Evolutionary conservation across 2,797 vertebrate genomes (phyloP).

Genomic region (Synanceia verrucosa): DNA sequence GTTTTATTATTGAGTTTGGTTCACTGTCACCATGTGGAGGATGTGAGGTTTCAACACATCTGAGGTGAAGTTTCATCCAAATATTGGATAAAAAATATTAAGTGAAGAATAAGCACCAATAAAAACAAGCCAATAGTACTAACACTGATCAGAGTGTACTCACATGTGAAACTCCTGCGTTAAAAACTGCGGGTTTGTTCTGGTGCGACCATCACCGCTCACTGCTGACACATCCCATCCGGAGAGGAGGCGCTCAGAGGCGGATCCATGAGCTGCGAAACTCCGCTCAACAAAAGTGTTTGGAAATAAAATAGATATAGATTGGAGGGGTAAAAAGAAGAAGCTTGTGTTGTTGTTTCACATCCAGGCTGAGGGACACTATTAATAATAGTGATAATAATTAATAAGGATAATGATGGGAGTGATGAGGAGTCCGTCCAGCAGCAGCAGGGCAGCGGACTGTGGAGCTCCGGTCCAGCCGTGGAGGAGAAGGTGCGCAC

Average conservation of each 20-base stretch:
- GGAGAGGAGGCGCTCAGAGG: conserved; percentile 29
- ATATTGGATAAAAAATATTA: too few relatives aligned
- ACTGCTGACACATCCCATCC: conserved; percentile 34
- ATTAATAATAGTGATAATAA: too few relatives aligned
- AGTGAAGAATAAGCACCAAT: too few relatives aligned
- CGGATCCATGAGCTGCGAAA: conserved; percentile 39
- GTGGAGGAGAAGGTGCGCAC: conserved; percentile 36
- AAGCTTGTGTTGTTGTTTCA: neutral
- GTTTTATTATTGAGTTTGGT: neutral
- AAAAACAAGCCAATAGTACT: too few relatives aligned
- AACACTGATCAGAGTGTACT: conserved; percentile 12
- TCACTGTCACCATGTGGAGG: too few relatives aligned
- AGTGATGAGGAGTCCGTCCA: conserved; percentile 1
- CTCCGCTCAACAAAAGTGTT: conserved; percentile 13
- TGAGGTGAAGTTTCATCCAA: too few relatives aligned
- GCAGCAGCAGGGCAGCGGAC: conserved; percentile 23
- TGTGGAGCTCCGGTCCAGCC: conserved; percentile 31
- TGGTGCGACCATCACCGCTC: conserved; percentile 34
- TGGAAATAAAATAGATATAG: neutral
- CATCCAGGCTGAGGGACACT: conserved; percentile 21
- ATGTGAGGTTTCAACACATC: too few relatives aligned
- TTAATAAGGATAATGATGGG: too few relatives aligned
- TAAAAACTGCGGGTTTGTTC: conserved; percentile 31
- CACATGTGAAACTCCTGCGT: conserved; percentile 69
- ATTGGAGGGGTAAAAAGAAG: neutral